Evolutionary conservation across 2,113 vertebrate genomes (phyloP).

Genomic region (Chlorodrepanis virens): DNA sequence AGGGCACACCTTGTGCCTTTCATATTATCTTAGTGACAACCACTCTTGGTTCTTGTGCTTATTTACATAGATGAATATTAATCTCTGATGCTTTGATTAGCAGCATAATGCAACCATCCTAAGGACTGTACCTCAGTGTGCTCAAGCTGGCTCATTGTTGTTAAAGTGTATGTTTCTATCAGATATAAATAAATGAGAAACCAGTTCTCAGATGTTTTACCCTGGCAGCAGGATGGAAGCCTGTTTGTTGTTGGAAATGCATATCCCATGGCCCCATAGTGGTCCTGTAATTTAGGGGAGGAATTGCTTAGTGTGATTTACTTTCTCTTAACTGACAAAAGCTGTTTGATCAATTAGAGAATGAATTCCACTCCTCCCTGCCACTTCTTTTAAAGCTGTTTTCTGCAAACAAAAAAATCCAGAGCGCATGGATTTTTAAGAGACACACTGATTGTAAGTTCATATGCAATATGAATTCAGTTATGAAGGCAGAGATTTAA

Average conservation of each 20-base stretch:
- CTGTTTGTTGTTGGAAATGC: neutral
- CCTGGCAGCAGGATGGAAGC: neutral
- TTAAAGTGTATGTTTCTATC: neutral
- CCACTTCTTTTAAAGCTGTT: neutral
- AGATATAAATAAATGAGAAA: neutral
- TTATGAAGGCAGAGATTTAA: neutral
- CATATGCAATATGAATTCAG: neutral
- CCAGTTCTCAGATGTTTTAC: neutral
- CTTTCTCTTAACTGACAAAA: constrained; percentile 14
- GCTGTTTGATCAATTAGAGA: neutral
- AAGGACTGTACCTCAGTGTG: neutral
- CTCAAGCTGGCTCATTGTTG: neutral
- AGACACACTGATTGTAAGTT: neutral
- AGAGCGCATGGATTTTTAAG: neutral
- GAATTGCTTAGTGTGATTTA: neutral
- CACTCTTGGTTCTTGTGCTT: neutral
- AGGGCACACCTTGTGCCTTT: constrained; percentile 44
- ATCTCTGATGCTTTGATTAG: neutral
- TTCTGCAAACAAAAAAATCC: neutral
- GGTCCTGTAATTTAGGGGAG: neutral
- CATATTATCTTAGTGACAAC: neutral
- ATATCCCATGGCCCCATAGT: neutral
- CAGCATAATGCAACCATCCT: neutral
- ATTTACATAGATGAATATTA: neutral
- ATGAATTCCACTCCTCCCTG: neutral